Conservation (phyloP, 2,113 vertebrate genomes). For the Holacanthus passer region DNA sequence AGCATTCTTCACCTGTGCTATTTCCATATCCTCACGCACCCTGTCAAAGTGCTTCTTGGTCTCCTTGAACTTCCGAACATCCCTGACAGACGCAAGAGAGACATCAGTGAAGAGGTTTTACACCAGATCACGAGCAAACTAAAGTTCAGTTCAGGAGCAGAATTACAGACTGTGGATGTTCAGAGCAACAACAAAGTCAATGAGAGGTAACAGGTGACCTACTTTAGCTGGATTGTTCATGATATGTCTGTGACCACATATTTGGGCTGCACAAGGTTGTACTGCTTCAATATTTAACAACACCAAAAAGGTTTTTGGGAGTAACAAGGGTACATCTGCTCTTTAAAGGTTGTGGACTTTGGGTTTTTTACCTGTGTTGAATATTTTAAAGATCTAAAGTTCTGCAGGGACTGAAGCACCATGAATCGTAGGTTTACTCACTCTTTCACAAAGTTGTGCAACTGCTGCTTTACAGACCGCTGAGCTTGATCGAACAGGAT, state of each 20-base stretch:
- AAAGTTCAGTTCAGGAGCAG: not conserved
- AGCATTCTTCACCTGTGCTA: constrained; percentile 95
- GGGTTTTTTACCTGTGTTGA: constrained; percentile 39
- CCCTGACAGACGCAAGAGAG: constrained; percentile 80
- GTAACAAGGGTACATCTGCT: constrained; percentile 1
- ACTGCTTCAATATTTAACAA: constrained; percentile 63
- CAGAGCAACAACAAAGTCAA: not conserved
- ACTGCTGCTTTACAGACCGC: constrained; percentile 94
- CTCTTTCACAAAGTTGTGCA: constrained; percentile 98
- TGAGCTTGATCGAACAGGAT: constrained; percentile 98
- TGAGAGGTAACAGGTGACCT: not conserved
- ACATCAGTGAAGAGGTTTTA: not conserved
- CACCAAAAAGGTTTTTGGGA: constrained; percentile 43
- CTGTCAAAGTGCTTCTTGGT: constrained; percentile 98
- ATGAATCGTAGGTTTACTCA: constrained; percentile 81
- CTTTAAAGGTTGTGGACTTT: constrained; percentile 31
- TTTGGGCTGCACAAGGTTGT: constrained; percentile 10
- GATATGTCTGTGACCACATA: constrained; percentile 2
- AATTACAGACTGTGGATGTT: not conserved
- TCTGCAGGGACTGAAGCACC: not conserved
- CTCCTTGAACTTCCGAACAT: constrained; percentile 97
- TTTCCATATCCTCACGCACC: constrained; percentile 95
- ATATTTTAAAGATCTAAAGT: constrained; percentile 39
- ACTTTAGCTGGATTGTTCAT: not conserved
- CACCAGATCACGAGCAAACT: not conserved